A percentile compares a stretch with the other conserved stretches of the same genome.
Evolutionary conservation across 2,797 vertebrate genomes (phyloP).

Genomic region (Huso huso): DNA sequence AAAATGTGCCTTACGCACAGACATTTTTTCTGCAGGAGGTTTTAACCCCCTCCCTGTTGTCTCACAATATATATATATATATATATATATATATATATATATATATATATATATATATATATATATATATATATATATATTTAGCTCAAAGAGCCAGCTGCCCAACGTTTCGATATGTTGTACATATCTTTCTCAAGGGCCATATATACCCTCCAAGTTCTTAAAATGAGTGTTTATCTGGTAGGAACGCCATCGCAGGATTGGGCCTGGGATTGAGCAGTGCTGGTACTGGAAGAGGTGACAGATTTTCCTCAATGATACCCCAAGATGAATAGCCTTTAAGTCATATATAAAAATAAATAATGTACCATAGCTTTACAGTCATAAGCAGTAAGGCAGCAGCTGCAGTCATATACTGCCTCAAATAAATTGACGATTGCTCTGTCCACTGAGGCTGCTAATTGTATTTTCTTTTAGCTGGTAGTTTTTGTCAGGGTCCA

Average conservation of each 20-base stretch:
- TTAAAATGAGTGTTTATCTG: conserved; percentile 51
- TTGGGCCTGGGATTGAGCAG: conserved; percentile 18
- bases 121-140: too few relatives aligned
- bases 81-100: too few relatives aligned
- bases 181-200: too few relatives aligned
- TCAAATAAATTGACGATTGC: conserved; percentile 60
- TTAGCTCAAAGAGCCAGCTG: too few relatives aligned
- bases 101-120: too few relatives aligned
- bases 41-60: too few relatives aligned
- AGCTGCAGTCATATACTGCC: conserved; percentile 45
- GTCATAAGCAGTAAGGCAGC: conserved; percentile 26
- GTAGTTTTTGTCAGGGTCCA: conserved; percentile 58
- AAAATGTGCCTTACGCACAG: too few relatives aligned
- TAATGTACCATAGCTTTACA: conserved; percentile 29
- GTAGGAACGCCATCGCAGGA: conserved; percentile 29
- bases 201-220: not conserved
- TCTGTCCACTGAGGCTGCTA: conserved; percentile 61
- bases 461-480: conserved; percentile 68
- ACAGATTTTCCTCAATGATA: conserved; percentile 38
- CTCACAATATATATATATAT: too few relatives aligned
- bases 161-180: too few relatives aligned
- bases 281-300: conserved; percentile 33
- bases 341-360: conserved; percentile 40
- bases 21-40: too few relatives aligned
- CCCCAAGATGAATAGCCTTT: conserved; percentile 32